Base-by-base conservation (phyloP, 2,888 invertebrate species). In the Lydus trimaculatus region DNA sequence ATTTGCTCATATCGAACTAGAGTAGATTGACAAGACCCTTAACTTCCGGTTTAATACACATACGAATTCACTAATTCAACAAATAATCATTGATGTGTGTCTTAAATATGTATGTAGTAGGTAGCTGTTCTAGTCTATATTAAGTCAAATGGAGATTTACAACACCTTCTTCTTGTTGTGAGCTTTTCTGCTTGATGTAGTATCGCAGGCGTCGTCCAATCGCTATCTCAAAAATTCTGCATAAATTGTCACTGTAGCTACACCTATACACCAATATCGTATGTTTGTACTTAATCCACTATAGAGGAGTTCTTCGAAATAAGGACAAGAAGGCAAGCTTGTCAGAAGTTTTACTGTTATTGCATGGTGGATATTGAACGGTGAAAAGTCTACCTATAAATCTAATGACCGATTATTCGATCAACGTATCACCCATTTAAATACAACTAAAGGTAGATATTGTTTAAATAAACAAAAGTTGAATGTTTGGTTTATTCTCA, bases 401-500 rank as follows among this genome's bases (percentile, higher is more conserved):
- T 2, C 7, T 65, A 56, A 56, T 58, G 63, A 60, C 52, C 56
- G 63, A 67, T 66, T 31, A 52, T 65, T 60, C 56, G 48, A 60
- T 4, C 31, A 1, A n/a, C n/a, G n/a, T 11, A 17, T 31, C 23
- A 28, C 64, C 73, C 75, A 75, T 76, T 75, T 75, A 75, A 72
- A 72, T 72, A 65, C 72, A n/a, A n/a, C n/a, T n/a, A n/a, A n/a
- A n/a, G n/a, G n/a, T n/a, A n/a, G n/a, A 71, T 67, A 72, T 76
- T 76, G 76, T 78, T 76, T 76, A 78, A 78, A 79, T 78, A 76
- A 79, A 73, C 78, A 78, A 75, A 75, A 74, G 73, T 75, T 73
- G 73, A 36, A 64, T 58, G 64, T 58, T 70, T 66, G 64, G 39
- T 64, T 61, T 69, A 64, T 66, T 70, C 66, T 66, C n/a, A 43